Conservation (phyloP, 2,888 invertebrate species). For the Parnassius orleans region DNA sequence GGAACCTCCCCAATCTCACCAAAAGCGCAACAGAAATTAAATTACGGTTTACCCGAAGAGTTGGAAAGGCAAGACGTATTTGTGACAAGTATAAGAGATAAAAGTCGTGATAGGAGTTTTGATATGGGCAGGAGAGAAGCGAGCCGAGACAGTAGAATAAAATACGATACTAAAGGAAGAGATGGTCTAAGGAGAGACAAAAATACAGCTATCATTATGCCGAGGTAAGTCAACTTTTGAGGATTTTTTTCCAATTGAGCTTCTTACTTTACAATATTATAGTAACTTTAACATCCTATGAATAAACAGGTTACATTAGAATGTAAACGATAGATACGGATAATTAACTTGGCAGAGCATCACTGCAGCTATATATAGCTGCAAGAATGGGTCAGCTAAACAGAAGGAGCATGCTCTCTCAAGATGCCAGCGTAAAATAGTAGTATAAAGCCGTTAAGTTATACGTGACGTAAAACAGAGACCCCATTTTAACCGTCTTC, state of each 20-base stretch:
- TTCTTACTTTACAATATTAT: too few relatives aligned
- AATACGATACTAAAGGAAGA: slow-evolving; percentile 51
- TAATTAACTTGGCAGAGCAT: too few relatives aligned
- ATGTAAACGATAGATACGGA: too few relatives aligned
- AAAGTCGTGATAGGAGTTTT: slow-evolving; percentile 55
- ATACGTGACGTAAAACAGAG: too few relatives aligned
- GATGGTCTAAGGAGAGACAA: slow-evolving; percentile 53
- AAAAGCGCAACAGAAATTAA: slow-evolving; percentile 81
- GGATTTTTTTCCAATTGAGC: slow-evolving; percentile 1
- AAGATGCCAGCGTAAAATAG: too few relatives aligned
- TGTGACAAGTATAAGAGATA: slow-evolving; percentile 66
- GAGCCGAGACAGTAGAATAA: slow-evolving; percentile 60
- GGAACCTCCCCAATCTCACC: slow-evolving; percentile 68
- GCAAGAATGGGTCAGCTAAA: too few relatives aligned
- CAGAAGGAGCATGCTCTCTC: too few relatives aligned
- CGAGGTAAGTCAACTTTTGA: slow-evolving; percentile 52
- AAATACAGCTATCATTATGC: slow-evolving; percentile 74
- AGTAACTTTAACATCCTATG: too few relatives aligned
- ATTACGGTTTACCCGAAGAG: slow-evolving; percentile 65
- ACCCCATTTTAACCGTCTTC: too few relatives aligned
- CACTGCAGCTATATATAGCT: too few relatives aligned
- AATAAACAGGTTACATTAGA: too few relatives aligned
- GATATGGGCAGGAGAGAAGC: slow-evolving; percentile 55
- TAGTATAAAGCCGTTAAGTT: too few relatives aligned
- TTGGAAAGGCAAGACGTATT: slow-evolving; percentile 66